Percentiles rank a stretch among this genome's conserved stretches.
These are phyloP conservation scores for Ptychodera flava DNA, from an alignment of 35 echinoderm and acorn worm genomes.

Conservation along the genomic window DNA sequence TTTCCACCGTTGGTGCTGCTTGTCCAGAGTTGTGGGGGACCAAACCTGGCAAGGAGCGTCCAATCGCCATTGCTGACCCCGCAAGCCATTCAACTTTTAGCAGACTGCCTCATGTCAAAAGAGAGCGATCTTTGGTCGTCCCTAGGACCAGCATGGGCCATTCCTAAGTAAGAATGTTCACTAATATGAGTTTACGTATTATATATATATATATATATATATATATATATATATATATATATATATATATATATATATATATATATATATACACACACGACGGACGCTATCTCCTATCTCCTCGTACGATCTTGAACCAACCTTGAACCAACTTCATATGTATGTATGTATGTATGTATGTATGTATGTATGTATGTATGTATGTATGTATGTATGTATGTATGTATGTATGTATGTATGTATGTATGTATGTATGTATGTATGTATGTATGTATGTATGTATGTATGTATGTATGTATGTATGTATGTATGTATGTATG, in stretches of 20 bases:
- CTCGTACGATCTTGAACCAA: neutral
- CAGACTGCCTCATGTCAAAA: constrained; percentile 82
- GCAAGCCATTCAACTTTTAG: constrained; percentile 71
- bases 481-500: neutral
- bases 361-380: constrained; percentile 44
- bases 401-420: constrained; percentile 44
- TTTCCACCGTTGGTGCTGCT: constrained; percentile 83
- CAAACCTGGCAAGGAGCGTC: constrained; percentile 54
- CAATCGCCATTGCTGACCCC: constrained; percentile 78
- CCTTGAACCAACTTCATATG: neutral
- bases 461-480: constrained; percentile 33
- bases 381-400: constrained; percentile 42
- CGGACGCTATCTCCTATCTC: too few species aligned
- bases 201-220: constrained; percentile 15
- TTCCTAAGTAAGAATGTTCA: constrained; percentile 82
- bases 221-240: constrained; percentile 26
- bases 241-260: constrained; percentile 27
- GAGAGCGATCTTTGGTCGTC: constrained; percentile 72
- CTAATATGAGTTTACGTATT: too few species aligned
- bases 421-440: constrained; percentile 44
- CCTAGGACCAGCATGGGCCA: constrained; percentile 70
- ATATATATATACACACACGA: neutral
- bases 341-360: constrained; percentile 34
- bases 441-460: constrained; percentile 44
- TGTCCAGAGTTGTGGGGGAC: constrained; percentile 72